Percentiles rank a stretch among this genome's conserved stretches.
Evolutionary conservation across 2,113 vertebrate species (phyloP).

Genomic region (Megaptera novaeangliae): DNA sequence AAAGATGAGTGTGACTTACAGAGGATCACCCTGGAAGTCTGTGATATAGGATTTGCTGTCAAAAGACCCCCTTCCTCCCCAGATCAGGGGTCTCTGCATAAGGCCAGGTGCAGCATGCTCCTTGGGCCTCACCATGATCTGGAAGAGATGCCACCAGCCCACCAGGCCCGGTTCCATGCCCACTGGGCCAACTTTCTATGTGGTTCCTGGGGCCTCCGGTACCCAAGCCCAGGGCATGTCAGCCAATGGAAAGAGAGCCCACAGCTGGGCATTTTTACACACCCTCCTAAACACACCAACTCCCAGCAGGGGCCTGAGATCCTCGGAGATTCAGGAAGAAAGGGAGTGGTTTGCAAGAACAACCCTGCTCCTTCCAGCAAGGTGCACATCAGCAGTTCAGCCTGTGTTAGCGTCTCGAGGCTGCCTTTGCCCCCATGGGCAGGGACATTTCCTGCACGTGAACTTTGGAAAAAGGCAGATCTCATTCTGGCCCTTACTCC

Average conservation of each 20-base stretch:
- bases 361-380: not conserved
- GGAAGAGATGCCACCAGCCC: not conserved
- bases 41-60: not conserved
- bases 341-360: not conserved
- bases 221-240: not conserved
- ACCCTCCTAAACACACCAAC: not conserved
- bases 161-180: not conserved
- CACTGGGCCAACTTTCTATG: not conserved
- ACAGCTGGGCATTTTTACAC: not conserved
- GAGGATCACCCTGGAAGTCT: not conserved
- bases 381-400: not conserved
- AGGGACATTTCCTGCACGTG: not conserved
- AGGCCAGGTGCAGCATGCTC: not conserved
- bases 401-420: not conserved
- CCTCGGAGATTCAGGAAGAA: not conserved
- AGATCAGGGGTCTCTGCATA: not conserved
- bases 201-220: not conserved
- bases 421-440: not conserved
- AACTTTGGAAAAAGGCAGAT: not conserved
- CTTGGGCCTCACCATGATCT: not conserved
- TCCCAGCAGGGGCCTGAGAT: not conserved
- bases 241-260: not conserved
- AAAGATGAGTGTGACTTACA: not conserved
- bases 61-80: not conserved
- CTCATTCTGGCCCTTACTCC: not conserved